A percentile compares a stretch with the other conserved stretches of the same genome.
These are phyloP conservation scores for Drosophila anomelani DNA, from an alignment of 2,888 invertebrate genomes.

Conservation along the genomic window DNA sequence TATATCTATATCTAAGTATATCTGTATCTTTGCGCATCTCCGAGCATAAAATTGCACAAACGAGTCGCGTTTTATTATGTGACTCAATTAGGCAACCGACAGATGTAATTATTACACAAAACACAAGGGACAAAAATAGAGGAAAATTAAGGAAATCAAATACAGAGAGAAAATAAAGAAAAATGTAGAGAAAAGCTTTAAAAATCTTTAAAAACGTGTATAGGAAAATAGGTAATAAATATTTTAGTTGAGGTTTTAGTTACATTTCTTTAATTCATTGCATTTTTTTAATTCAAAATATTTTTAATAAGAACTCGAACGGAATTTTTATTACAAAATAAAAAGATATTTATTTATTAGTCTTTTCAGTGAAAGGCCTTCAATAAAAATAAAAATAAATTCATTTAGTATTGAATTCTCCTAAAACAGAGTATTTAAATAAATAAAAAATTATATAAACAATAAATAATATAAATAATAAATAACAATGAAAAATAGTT, in stretches of 20 bases:
- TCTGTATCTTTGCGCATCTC: slow-evolving; percentile 34
- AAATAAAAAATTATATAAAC: too few relatives aligned
- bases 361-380: too few relatives aligned
- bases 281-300: background rate
- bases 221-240: background rate
- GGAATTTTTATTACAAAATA: too few relatives aligned
- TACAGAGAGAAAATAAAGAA: background rate
- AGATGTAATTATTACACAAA: slow-evolving; percentile 23
- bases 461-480: too few relatives aligned
- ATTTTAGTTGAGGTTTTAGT: background rate
- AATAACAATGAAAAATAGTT: background rate
- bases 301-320: too few relatives aligned
- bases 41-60: slow-evolving; percentile 61
- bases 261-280: too few relatives aligned
- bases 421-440: too few relatives aligned
- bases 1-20: slow-evolving; percentile 16
- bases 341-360: too few relatives aligned
- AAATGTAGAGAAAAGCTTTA: background rate
- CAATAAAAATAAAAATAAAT: too few relatives aligned
- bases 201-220: background rate
- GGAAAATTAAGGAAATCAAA: background rate
- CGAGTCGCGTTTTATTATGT: slow-evolving; percentile 51
- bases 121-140: background rate
- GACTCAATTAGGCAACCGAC: slow-evolving; percentile 60
- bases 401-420: too few relatives aligned